Base-by-base conservation (phyloP, 2,113 vertebrate species). In the Lonchura striata region DNA sequence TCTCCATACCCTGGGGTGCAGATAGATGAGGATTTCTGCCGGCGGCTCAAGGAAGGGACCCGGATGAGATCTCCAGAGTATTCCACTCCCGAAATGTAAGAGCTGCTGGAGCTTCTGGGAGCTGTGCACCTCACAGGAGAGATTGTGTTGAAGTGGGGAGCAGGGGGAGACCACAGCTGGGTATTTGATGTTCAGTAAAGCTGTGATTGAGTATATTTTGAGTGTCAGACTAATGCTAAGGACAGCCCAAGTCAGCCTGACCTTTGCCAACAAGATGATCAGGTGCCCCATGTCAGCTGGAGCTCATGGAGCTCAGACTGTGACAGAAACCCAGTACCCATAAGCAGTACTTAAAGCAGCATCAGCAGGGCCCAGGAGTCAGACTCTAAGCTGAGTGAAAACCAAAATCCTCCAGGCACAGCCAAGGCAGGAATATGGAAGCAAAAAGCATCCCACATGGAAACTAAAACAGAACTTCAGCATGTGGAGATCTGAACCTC, bases 21-120 rank as follows among this genome's bases (percentile, higher is more conserved):
- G 92, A 99, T 99, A 30, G 99, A 99, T 37, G 99, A 99, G 96
- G 98, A 99, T 86, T 99, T 99, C 83, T 99, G 99, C 96, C 98
- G 98, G 82, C 96, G 98, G 41, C 98, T 99, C 82, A 99, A 99
- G 93, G 99, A 99, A 27, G 99, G 99, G 52, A 99, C 98, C 13
- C 97, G 99, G 68, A 99, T 99, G 99, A 98, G 98, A 96, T 98
- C 98, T 1, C 99, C 99, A 15, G 99, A 99, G 63, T 99, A 99
- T 86, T 98, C 99, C 15, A 98, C 98, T 39, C 98, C 98, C 31
- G 99, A 99, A 98, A 98, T 99, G 99, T 99, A 97, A 98, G 99
- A 84, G 77, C 82, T 92, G 68, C 77, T 56, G 41, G 7, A 12
- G 31, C 13, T 61, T 19, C 2, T 61, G 39, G 39, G 35, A 63